Percentiles rank a stretch among this genome's conserved stretches.
phyloP scores from a whole-genome alignment of 2,113 vertebrate genomes.

The Oncorhynchus masou region DNA sequence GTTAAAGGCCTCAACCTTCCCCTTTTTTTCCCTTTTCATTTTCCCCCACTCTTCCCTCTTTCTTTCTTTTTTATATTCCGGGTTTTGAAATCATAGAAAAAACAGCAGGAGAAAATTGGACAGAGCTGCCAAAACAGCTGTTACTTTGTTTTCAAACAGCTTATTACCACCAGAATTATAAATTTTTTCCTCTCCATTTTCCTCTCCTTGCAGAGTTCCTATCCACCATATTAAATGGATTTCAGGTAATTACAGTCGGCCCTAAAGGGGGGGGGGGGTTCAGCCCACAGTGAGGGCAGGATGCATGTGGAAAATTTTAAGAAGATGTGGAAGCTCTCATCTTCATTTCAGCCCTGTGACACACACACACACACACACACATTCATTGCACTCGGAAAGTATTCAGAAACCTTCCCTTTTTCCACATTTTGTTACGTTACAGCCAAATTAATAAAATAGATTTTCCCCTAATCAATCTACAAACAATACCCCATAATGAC shows the following conservation, averaged over 20 bases:
- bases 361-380: slow-evolving; percentile 24
- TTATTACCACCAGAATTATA: slow-evolving; percentile 60
- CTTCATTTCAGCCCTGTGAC: slow-evolving; percentile 27
- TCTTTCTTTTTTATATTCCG: slow-evolving; percentile 56
- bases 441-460: too few relatives aligned
- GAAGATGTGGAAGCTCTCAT: slow-evolving; percentile 69
- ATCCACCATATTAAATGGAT: slow-evolving; percentile 66
- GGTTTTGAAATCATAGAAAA: slow-evolving; percentile 53
- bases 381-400: neutral
- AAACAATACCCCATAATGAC: too few relatives aligned
- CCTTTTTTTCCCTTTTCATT: neutral
- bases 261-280: slow-evolving; percentile 45
- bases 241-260: slow-evolving; percentile 67
- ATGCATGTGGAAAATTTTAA: slow-evolving; percentile 66
- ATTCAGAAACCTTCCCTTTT: too few relatives aligned
- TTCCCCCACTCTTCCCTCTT: neutral
- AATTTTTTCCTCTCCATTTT: slow-evolving; percentile 42
- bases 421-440: too few relatives aligned
- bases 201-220: slow-evolving; percentile 32
- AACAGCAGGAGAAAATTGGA: slow-evolving; percentile 50
- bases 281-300: slow-evolving; percentile 36
- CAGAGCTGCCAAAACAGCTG: slow-evolving; percentile 57
- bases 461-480: too few relatives aligned
- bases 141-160: slow-evolving; percentile 62
- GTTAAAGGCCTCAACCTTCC: slow-evolving; percentile 27